Percentiles rank a stretch among this genome's conserved stretches.
Evolutionary conservation across 2,113 vertebrate genomes (phyloP).

Genomic region (Bucco capensis): DNA sequence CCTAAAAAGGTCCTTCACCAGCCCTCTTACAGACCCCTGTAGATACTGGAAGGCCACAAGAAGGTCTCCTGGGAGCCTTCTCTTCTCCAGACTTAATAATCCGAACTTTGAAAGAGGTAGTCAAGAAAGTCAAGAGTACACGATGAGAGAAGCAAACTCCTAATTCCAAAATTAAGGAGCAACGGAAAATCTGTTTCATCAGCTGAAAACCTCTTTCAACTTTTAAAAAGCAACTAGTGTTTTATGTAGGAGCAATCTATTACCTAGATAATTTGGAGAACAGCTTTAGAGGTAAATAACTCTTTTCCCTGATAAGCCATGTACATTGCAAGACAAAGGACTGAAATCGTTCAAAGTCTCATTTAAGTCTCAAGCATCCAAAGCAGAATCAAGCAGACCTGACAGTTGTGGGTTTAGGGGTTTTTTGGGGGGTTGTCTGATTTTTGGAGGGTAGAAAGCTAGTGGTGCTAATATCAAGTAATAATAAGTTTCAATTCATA

Average conservation of each 20-base stretch:
- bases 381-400: not conserved
- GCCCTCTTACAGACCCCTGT: too few species aligned
- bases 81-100: too few species aligned
- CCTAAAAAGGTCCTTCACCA: too few species aligned
- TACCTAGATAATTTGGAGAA: not conserved
- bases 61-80: too few species aligned
- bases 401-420: not conserved
- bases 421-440: not conserved
- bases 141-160: not conserved
- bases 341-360: not conserved
- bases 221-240: not conserved
- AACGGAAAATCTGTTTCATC: not conserved
- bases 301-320: not conserved
- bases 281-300: not conserved
- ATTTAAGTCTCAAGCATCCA: not conserved
- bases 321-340: not conserved
- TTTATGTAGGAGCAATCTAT: not conserved
- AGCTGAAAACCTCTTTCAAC: not conserved
- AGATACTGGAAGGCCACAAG: too few species aligned
- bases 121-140: too few species aligned
- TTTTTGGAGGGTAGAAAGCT: not conserved
- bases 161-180: not conserved
- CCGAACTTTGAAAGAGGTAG: too few species aligned
- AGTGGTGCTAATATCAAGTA: not conserved
- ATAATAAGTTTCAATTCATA: constrained; percentile 56